Evolutionary conservation across 1,140 invertebrate species (phyloP).

Genomic region (Macrostomum lignano): DNA sequence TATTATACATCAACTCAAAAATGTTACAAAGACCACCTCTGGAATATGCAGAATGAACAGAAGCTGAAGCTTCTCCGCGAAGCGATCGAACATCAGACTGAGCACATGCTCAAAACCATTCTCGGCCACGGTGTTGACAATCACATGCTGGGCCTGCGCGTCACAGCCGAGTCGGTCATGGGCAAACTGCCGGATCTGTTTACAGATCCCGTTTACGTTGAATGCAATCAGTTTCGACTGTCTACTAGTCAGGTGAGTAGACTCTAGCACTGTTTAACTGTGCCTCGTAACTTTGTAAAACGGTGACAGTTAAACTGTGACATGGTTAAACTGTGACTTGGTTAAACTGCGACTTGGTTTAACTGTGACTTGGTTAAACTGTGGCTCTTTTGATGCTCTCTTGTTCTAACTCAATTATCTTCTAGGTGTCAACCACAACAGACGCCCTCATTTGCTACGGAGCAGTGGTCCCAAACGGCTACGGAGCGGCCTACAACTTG

Average conservation of each 20-base stretch:
- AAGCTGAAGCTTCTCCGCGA: constrained; percentile 44
- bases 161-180: constrained; percentile 36
- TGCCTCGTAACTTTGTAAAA: too few relatives aligned
- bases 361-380: too few relatives aligned
- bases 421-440: constrained; percentile 28
- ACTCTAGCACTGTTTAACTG: too few relatives aligned
- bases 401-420: too few relatives aligned
- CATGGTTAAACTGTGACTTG: too few relatives aligned
- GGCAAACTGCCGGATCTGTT: constrained; percentile 47
- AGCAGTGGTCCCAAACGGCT: constrained; percentile 80
- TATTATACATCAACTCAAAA: too few relatives aligned
- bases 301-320: too few relatives aligned
- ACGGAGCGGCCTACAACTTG: constrained; percentile 84
- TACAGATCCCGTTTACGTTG: constrained; percentile 44
- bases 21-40: too few relatives aligned
- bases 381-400: too few relatives aligned
- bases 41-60: constrained; percentile 38
- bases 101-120: constrained; percentile 71
- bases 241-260: constrained; percentile 83
- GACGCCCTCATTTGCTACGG: constrained; percentile 75
- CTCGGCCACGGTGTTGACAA: constrained; percentile 78
- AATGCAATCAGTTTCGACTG: constrained; percentile 59
- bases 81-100: constrained; percentile 62
- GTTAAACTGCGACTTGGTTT: too few relatives aligned
- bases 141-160: constrained; percentile 61